Evolutionary conservation across 2,888 invertebrate genomes (phyloP).

Genomic region (Hydriomena furcata): DNA sequence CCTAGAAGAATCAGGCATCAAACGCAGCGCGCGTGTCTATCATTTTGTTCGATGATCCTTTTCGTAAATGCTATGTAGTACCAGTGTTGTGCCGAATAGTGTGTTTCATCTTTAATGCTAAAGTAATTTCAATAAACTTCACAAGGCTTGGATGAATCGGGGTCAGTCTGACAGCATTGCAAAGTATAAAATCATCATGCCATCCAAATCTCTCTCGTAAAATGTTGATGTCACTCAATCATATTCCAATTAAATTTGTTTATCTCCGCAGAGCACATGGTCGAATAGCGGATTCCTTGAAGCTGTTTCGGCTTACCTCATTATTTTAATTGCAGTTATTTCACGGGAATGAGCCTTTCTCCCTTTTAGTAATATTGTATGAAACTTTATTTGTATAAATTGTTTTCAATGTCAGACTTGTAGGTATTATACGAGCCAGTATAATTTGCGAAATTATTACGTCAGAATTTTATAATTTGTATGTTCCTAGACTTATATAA

Average conservation of each 20-base stretch:
- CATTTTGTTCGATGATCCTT: too few species aligned
- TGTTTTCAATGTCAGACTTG: not conserved
- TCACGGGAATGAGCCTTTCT: constrained; percentile 10
- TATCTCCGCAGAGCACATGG: constrained; percentile 71
- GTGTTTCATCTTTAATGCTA: too few species aligned
- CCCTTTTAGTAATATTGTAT: not conserved
- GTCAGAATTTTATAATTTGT: too few species aligned
- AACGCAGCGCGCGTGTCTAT: too few species aligned
- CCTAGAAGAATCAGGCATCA: too few species aligned
- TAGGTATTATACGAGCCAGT: not conserved
- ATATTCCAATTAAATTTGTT: constrained; percentile 10
- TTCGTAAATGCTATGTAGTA: too few species aligned
- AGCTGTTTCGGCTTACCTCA: constrained; percentile 24
- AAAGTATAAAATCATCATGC: not conserved
- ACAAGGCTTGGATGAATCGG: not conserved
- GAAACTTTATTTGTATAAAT: too few species aligned
- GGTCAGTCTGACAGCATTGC: not conserved
- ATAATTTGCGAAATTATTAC: too few species aligned
- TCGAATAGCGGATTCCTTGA: constrained; percentile 57
- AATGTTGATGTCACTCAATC: constrained; percentile 21
- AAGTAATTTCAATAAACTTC: not conserved
- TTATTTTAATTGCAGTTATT: constrained; percentile 27
- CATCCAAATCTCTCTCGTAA: not conserved
- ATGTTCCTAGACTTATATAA: too few species aligned
- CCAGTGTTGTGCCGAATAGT: too few species aligned